Conservation (phyloP, 1,140 invertebrate genomes). For the Araneus ventricosus region DNA sequence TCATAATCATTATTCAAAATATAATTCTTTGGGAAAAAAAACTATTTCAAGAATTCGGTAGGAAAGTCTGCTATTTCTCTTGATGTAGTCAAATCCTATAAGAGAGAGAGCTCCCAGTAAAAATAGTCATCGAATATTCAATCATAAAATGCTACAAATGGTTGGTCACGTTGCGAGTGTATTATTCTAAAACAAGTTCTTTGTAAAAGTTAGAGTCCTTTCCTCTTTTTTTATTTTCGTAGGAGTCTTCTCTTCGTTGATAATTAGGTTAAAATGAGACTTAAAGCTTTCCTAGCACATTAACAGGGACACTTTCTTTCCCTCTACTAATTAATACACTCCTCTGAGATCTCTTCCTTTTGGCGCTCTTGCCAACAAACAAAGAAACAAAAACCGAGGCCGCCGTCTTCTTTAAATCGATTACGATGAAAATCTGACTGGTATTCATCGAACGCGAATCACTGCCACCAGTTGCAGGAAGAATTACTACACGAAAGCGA, state of each 20-base stretch:
- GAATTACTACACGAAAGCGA: background rate
- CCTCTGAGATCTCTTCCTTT: constrained; percentile 68
- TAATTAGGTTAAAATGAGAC: constrained; percentile 69
- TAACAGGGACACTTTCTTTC: constrained; percentile 58
- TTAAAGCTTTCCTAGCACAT: constrained; percentile 39
- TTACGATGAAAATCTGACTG: constrained; percentile 75
- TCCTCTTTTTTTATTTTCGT: background rate
- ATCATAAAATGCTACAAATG: background rate
- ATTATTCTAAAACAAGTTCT: background rate
- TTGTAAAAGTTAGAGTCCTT: constrained; percentile 17
- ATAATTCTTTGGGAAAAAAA: too few relatives aligned
- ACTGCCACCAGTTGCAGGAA: constrained; percentile 66
- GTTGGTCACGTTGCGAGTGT: background rate
- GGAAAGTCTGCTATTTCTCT: background rate
- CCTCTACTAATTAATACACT: constrained; percentile 64
- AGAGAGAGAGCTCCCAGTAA: background rate
- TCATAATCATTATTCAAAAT: too few relatives aligned
- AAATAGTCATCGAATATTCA: background rate
- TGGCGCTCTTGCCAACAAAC: constrained; percentile 31
- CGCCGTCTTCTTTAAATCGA: constrained; percentile 73
- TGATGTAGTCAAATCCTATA: background rate
- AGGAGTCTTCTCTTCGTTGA: constrained; percentile 22
- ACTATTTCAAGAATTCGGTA: too few relatives aligned
- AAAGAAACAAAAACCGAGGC: constrained; percentile 57
- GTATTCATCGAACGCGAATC: constrained; percentile 63